Percentiles rank a stretch among this genome's conserved stretches.
These are phyloP conservation scores for Epirrhoe alternata DNA, from an alignment of 2,888 invertebrate species.

Conservation along the genomic window DNA sequence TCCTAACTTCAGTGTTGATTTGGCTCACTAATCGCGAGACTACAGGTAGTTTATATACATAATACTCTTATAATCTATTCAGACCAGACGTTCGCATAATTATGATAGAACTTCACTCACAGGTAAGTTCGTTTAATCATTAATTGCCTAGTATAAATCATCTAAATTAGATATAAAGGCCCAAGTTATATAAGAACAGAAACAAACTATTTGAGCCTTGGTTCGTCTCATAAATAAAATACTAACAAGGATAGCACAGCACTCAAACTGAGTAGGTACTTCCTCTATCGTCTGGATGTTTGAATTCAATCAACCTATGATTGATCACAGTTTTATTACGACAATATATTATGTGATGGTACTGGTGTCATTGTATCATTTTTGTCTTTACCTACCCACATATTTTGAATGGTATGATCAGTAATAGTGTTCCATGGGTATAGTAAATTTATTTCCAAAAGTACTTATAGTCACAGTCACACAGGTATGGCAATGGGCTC, in stretches of 20 bases:
- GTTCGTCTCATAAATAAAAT: conserved; percentile 5
- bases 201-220: not conserved
- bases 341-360: conserved; percentile 6
- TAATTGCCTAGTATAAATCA: not conserved
- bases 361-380: not conserved
- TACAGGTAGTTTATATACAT: too few relatives aligned
- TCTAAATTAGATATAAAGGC: not conserved
- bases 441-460: too few relatives aligned
- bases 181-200: not conserved
- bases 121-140: too few relatives aligned
- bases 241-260: conserved; percentile 1
- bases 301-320: conserved; percentile 29
- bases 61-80: too few relatives aligned
- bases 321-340: conserved; percentile 28
- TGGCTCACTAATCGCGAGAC: too few relatives aligned
- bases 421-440: too few relatives aligned
- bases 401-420: too few relatives aligned
- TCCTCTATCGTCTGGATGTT: conserved; percentile 19
- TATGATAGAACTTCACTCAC: too few relatives aligned
- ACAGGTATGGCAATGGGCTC: too few relatives aligned
- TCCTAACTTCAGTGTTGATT: too few relatives aligned
- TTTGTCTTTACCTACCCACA: not conserved
- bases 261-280: conserved; percentile 22
- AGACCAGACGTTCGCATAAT: too few relatives aligned
- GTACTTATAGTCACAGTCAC: too few relatives aligned